These are phyloP conservation scores for Cryptocephalus moraei DNA, from an alignment of 2,888 invertebrate genomes.

Conservation along the genomic window DNA sequence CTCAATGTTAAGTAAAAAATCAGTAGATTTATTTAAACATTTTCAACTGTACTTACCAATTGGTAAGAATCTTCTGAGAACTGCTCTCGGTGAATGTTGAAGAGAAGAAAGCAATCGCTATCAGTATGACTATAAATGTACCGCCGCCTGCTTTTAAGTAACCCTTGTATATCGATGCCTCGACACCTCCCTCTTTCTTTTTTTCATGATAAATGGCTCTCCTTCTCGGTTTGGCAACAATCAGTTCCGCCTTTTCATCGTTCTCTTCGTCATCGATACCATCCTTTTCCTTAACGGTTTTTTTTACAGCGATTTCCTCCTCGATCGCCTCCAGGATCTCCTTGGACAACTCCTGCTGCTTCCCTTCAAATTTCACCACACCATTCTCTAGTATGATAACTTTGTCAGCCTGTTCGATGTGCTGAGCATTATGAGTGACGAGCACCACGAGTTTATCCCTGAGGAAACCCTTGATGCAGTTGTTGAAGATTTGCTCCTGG, in stretches of 20 bases:
- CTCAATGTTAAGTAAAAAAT: background rate
- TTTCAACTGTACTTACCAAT: slow-evolving; percentile 23
- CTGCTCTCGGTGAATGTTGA: slow-evolving; percentile 20
- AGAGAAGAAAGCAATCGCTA: slow-evolving; percentile 19
- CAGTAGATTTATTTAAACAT: too few relatives aligned
- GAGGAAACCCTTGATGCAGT: slow-evolving; percentile 36
- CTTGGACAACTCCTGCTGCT: slow-evolving; percentile 11
- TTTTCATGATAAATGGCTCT: slow-evolving; percentile 23
- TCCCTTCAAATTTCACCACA: slow-evolving; percentile 13
- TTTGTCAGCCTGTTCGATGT: slow-evolving; percentile 30
- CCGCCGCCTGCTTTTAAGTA: slow-evolving; percentile 28
- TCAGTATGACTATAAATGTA: slow-evolving; percentile 15
- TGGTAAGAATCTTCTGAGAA: slow-evolving; percentile 22
- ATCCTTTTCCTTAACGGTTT: slow-evolving; percentile 1
- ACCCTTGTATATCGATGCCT: slow-evolving; percentile 20
- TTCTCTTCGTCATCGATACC: slow-evolving; percentile 41
- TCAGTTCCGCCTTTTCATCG: slow-evolving; percentile 10
- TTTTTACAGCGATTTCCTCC: slow-evolving; percentile 7
- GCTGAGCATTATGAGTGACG: slow-evolving; percentile 27
- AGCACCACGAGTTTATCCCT: slow-evolving; percentile 38
- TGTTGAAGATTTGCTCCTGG: slow-evolving; percentile 58
- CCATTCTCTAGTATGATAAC: slow-evolving; percentile 34
- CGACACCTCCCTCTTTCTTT: slow-evolving; percentile 24
- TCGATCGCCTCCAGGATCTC: slow-evolving; percentile 15
- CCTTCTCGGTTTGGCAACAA: slow-evolving; percentile 4